Percentiles rank a stretch among this genome's conserved stretches.
These are phyloP conservation scores for Spongilla lacustris DNA, from an alignment of 37 sponge, comb jelly and placozoan species.

Conservation along the genomic window DNA sequence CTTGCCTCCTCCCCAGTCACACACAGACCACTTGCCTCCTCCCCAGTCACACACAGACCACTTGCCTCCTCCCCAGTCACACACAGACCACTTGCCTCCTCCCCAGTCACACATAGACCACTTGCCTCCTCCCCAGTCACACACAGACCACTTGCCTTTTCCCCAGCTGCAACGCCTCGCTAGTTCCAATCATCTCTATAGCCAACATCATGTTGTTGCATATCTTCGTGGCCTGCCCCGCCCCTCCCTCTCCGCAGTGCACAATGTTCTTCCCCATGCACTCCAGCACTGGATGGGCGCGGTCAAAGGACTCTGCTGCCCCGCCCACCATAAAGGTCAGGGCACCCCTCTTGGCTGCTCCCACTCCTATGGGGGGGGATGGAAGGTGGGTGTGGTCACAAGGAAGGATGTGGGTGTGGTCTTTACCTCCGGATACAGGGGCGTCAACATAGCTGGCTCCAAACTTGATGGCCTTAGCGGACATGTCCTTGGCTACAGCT, in stretches of 20 bases:
- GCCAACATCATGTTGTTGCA: constrained; percentile 99
- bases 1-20: no score
- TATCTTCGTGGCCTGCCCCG: constrained; percentile 86
- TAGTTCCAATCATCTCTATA: constrained; percentile 91
- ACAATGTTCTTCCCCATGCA: constrained; percentile 95
- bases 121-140: no score
- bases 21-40: no score
- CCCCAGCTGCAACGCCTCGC: constrained; percentile 92
- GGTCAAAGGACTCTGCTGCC: constrained; percentile 54
- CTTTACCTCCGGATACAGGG: constrained; percentile 96
- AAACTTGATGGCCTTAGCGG: constrained; percentile 28
- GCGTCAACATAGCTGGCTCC: constrained; percentile 84
- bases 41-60: no score
- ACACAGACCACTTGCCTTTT: constrained; percentile 54
- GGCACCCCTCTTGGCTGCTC: constrained; percentile 81
- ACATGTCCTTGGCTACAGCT: constrained; percentile 62
- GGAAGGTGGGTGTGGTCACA: no score
- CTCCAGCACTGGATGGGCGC: constrained; percentile 80
- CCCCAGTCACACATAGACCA: no score
- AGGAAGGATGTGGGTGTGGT: no score
- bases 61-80: no score
- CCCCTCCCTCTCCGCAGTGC: constrained; percentile 82
- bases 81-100: no score
- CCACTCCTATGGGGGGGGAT: constrained; percentile 67
- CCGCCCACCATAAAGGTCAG: constrained; percentile 99